Conservation (phyloP, 2,888 invertebrate genomes). For the Drosophila antonietae region DNA sequence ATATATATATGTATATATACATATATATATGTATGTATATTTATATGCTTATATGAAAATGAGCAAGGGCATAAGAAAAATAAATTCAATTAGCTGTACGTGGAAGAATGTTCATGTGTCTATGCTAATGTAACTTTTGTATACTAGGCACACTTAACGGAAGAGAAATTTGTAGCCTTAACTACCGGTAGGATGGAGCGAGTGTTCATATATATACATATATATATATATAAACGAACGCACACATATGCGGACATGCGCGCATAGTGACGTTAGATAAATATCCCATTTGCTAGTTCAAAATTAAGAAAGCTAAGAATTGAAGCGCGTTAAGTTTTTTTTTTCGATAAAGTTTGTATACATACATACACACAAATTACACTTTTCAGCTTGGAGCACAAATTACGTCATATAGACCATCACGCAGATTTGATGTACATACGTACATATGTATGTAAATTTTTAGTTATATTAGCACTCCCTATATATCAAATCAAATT, state of each 20-base stretch:
- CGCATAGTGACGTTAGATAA: constrained; percentile 1
- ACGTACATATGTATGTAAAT: not conserved
- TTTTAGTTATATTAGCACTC: constrained; percentile 7
- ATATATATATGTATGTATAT: too few species aligned
- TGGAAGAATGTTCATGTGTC: not conserved
- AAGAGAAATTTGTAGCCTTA: too few species aligned
- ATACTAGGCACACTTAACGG: too few species aligned
- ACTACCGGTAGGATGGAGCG: too few species aligned
- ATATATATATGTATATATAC: too few species aligned
- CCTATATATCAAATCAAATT: not conserved
- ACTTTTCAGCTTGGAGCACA: constrained; percentile 2
- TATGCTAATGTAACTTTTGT: not conserved
- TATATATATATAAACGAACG: not conserved
- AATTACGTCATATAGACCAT: constrained; percentile 43
- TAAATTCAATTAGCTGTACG: constrained; percentile 6
- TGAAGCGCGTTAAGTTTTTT: not conserved
- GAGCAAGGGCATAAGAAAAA: constrained; percentile 1
- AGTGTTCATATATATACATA: too few species aligned
- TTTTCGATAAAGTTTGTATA: constrained; percentile 22
- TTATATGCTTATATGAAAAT: not conserved
- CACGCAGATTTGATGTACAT: constrained; percentile 13
- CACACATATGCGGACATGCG: constrained; percentile 10
- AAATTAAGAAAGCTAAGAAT: constrained; percentile 17
- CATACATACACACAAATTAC: not conserved
- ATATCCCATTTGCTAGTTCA: constrained; percentile 11